Evolutionary conservation across 2,888 invertebrate species (phyloP).

Genomic region (Acleris sparsana): DNA sequence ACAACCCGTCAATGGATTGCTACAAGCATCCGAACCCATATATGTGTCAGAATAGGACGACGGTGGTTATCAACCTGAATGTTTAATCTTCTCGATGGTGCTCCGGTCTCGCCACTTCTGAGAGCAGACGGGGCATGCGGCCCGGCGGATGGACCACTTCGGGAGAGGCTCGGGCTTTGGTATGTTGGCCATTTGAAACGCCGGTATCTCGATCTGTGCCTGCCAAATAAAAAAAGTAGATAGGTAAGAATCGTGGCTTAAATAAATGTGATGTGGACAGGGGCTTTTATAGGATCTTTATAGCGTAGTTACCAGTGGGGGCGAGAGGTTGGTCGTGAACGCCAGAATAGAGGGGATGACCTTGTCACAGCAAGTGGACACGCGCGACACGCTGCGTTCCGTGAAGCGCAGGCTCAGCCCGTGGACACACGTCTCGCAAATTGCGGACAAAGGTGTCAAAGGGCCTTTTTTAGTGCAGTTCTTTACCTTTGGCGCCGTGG

Average conservation of each 20-base stretch:
- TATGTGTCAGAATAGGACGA: no score
- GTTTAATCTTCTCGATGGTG: constrained; percentile 65
- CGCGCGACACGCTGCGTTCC: constrained; percentile 71
- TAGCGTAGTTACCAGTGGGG: constrained; percentile 38
- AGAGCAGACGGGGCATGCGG: constrained; percentile 77
- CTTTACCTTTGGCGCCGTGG: constrained; percentile 58
- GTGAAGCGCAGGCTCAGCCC: constrained; percentile 66
- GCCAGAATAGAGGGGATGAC: constrained; percentile 76
- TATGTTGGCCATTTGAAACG: constrained; percentile 54
- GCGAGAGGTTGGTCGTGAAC: constrained; percentile 54
- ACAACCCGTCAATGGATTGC: no score
- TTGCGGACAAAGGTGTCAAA: constrained; percentile 38
- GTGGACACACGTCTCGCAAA: constrained; percentile 62
- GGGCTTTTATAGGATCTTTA: no score
- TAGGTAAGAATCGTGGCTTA: background rate
- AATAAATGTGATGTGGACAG: no score
- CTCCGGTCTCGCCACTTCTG: constrained; percentile 75
- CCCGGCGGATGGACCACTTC: constrained; percentile 73
- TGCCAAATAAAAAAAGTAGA: constrained; percentile 38
- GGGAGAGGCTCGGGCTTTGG: constrained; percentile 53
- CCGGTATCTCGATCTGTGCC: constrained; percentile 63
- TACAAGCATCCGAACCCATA: no score
- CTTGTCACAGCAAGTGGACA: constrained; percentile 74
- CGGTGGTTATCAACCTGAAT: constrained; percentile 55
- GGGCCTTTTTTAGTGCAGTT: constrained; percentile 14